Evolutionary conservation across 2,888 invertebrate species (phyloP).

Genomic region (Idaea dimidiata): DNA sequence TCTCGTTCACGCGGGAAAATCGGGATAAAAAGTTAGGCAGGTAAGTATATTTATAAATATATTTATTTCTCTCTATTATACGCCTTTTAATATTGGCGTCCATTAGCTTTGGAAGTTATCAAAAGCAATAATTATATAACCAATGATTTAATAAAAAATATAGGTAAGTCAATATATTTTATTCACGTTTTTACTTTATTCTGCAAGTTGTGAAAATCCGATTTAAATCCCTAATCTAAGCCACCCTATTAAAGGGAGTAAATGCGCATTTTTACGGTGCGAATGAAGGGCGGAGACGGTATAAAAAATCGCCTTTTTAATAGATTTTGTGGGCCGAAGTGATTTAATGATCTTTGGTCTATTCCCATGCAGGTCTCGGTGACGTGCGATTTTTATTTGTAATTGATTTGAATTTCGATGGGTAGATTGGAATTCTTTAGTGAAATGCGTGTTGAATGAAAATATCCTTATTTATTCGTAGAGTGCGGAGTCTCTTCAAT

Average conservation of each 20-base stretch:
- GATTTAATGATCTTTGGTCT: conserved; percentile 70
- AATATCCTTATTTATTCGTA: conserved; percentile 11
- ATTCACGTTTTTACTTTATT: not conserved
- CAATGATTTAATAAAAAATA: not conserved
- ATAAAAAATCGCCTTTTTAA: conserved; percentile 76
- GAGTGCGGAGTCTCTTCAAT: not conserved
- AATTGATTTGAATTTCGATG: conserved; percentile 66
- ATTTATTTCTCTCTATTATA: no score
- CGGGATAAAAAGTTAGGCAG: no score
- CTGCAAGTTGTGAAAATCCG: not conserved
- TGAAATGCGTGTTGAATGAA: conserved; percentile 59
- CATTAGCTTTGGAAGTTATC: no score
- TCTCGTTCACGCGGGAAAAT: no score
- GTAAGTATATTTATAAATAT: no score
- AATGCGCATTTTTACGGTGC: conserved; percentile 32
- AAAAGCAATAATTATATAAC: not conserved
- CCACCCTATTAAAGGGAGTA: conserved; percentile 24
- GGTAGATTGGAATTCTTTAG: conserved; percentile 71
- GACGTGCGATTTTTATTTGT: conserved; percentile 68
- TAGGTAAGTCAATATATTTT: not conserved
- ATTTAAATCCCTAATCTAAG: conserved; percentile 5
- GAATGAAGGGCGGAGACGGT: conserved; percentile 44
- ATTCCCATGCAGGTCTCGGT: conserved; percentile 66
- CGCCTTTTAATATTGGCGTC: no score
- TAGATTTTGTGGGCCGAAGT: conserved; percentile 70